A percentile compares a stretch with the other conserved stretches of the same genome.
Conservation (phyloP, 37 sponge, comb jelly and placozoan species). For the Cladorhizidae sp. region DNA sequence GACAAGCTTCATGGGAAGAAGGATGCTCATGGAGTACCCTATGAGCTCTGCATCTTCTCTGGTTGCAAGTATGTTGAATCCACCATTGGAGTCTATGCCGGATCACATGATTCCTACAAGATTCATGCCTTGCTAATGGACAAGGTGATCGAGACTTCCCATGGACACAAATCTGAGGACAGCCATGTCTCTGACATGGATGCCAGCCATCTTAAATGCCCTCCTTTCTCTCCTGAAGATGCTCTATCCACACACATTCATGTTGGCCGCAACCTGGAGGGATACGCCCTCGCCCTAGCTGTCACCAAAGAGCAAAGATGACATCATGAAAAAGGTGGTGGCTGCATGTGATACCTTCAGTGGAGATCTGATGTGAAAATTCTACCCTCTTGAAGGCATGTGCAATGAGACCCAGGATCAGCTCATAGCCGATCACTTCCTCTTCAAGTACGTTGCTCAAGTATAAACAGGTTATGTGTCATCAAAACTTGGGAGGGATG, state of each 20-base stretch:
- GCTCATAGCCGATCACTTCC: slow-evolving; percentile 79
- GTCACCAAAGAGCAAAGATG: slow-evolving; percentile 65
- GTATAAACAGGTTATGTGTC: no score
- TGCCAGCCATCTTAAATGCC: slow-evolving; percentile 50
- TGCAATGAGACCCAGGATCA: slow-evolving; percentile 64
- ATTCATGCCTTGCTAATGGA: slow-evolving; percentile 71
- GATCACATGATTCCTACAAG: slow-evolving; percentile 81
- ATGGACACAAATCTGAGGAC: slow-evolving; percentile 61
- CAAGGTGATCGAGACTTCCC: slow-evolving; percentile 72
- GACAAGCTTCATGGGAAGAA: slow-evolving; percentile 7
- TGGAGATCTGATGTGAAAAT: slow-evolving; percentile 62
- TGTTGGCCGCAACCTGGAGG: slow-evolving; percentile 68
- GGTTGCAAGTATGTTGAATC: slow-evolving; percentile 22
- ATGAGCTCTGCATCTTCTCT: slow-evolving; percentile 9
- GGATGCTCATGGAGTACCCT: slow-evolving; percentile 14
- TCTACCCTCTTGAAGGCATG: slow-evolving; percentile 77
- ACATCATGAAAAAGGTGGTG: slow-evolving; percentile 62
- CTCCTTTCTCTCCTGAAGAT: slow-evolving; percentile 51
- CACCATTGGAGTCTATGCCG: slow-evolving; percentile 38
- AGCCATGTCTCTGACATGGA: slow-evolving; percentile 82
- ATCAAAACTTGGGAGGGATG: no score
- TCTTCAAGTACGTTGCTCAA: slow-evolving; percentile 33
- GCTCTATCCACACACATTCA: slow-evolving; percentile 62
- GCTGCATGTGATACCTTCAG: slow-evolving; percentile 49
- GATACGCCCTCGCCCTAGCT: slow-evolving; percentile 68